These are phyloP conservation scores for Aphidoletes aphidimyza DNA, from an alignment of 2,888 invertebrate species.

Conservation along the genomic window DNA sequence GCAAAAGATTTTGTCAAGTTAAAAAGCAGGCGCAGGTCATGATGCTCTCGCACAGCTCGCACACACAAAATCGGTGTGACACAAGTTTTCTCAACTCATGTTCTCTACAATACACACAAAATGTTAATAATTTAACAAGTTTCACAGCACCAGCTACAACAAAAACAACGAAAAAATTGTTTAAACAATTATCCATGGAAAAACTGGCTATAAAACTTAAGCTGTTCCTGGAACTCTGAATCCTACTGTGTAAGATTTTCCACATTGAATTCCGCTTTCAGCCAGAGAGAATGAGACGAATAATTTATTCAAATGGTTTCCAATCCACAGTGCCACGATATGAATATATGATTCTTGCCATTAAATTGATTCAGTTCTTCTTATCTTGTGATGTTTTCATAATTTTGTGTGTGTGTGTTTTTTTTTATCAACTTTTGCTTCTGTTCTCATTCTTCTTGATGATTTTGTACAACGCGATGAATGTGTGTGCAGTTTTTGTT, in stretches of 20 bases:
- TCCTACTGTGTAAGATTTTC: too few species aligned
- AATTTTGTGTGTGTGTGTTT: not conserved
- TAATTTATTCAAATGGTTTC: conserved; percentile 47
- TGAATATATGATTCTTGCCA: conserved; percentile 41
- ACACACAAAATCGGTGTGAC: not conserved
- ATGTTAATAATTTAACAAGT: conserved; percentile 45
- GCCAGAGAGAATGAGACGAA: not conserved
- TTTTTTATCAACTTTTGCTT: not conserved
- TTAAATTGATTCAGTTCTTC: conserved; percentile 47
- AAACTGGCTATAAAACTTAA: not conserved
- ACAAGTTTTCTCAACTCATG: too few species aligned
- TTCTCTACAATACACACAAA: not conserved
- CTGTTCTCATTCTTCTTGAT: not conserved
- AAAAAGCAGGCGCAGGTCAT: not conserved
- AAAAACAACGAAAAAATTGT: too few species aligned
- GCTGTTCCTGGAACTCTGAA: not conserved
- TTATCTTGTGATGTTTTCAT: not conserved
- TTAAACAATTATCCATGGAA: not conserved
- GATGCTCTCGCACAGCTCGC: not conserved
- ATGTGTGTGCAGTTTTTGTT: conserved; percentile 38
- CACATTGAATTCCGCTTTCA: too few species aligned
- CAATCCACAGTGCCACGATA: not conserved
- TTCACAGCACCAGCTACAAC: too few species aligned
- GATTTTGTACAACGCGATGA: too few species aligned
- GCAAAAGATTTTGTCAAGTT: not conserved